Evolutionary conservation across 2,797 vertebrate genomes (phyloP).

Genomic region (Eulemur mongoz): DNA sequence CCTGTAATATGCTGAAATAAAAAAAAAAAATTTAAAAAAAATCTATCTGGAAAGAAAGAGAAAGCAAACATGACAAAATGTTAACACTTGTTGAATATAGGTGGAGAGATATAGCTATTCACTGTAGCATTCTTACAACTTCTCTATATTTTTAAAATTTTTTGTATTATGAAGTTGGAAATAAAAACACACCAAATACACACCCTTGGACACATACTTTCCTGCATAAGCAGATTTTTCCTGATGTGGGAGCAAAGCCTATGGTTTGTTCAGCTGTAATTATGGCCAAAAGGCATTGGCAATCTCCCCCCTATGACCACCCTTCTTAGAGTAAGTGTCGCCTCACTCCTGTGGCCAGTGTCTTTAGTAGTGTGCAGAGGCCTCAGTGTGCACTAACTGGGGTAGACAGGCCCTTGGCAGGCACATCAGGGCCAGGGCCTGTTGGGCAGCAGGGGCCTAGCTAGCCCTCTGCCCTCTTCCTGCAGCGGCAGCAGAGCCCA

Average conservation of each 20-base stretch:
- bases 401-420: background rate
- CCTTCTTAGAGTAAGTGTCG: background rate
- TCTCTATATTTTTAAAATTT: background rate
- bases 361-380: background rate
- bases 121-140: background rate
- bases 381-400: background rate
- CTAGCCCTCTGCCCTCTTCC: background rate
- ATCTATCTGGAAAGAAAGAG: background rate
- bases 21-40: too few species aligned
- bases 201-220: conserved; percentile 38
- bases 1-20: too few species aligned
- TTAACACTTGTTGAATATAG: background rate
- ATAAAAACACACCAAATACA: conserved; percentile 15
- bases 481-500: background rate
- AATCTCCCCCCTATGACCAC: background rate
- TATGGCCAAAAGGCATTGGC: conserved; percentile 31
- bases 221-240: conserved; percentile 63
- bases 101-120: background rate
- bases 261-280: conserved; percentile 20
- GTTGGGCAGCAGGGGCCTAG: background rate
- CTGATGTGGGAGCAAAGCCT: conserved; percentile 51
- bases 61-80: background rate
- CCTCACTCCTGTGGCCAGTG: background rate
- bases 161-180: background rate
- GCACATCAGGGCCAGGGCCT: background rate